These are phyloP conservation scores for Stegana nigrithorax DNA, from an alignment of 2,888 invertebrate species.

Conservation along the genomic window DNA sequence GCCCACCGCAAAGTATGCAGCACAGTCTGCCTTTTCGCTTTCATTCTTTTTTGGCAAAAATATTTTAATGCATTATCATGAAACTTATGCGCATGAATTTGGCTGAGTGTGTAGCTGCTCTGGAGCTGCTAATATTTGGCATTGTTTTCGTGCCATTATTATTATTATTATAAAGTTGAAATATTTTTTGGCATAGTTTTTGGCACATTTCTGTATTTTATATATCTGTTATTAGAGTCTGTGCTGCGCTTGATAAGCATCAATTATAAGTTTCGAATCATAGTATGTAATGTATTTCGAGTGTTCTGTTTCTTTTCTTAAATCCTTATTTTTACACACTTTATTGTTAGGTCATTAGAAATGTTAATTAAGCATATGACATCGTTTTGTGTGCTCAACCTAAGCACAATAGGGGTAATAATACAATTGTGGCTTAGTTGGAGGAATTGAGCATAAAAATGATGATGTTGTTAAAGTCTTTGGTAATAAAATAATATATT, in stretches of 20 bases:
- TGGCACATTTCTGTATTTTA: constrained; percentile 9
- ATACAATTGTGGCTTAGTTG: too few relatives aligned
- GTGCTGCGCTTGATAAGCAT: constrained; percentile 9
- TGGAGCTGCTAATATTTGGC: too few relatives aligned
- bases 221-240: not conserved
- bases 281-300: not conserved
- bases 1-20: constrained; percentile 20
- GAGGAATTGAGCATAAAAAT: too few relatives aligned
- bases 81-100: too few relatives aligned
- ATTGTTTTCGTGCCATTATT: constrained; percentile 3
- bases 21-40: constrained; percentile 5
- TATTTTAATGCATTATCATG: constrained; percentile 2
- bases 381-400: too few relatives aligned
- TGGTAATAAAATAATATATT: too few relatives aligned
- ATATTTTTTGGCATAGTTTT: constrained; percentile 12
- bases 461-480: too few relatives aligned
- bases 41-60: not conserved
- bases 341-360: too few relatives aligned
- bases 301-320: not conserved
- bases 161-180: constrained; percentile 15
- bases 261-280: constrained; percentile 4
- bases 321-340: too few relatives aligned
- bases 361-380: too few relatives aligned
- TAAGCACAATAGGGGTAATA: too few relatives aligned
- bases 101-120: too few relatives aligned